Conservation (phyloP, 1,140 invertebrate species). For the Platorchestia sp. region DNA sequence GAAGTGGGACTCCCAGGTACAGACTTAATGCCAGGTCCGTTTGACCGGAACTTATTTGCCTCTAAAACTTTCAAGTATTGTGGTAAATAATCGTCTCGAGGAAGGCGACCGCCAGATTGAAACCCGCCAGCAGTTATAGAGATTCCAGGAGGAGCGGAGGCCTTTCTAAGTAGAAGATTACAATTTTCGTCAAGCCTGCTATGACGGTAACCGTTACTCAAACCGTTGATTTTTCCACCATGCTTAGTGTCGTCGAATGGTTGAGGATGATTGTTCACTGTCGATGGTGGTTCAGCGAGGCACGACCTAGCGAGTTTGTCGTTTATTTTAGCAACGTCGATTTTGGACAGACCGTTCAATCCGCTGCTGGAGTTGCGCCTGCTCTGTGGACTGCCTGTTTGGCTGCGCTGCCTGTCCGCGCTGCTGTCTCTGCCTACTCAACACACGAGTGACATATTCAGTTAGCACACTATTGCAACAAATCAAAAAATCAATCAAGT, state of each 20-base stretch:
- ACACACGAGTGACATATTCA: conserved; percentile 26
- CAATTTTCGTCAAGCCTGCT: conserved; percentile 43
- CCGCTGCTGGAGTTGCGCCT: not conserved
- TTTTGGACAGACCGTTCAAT: conserved; percentile 31
- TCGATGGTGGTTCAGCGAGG: not conserved
- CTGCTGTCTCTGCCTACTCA: conserved; percentile 48
- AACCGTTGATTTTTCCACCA: not conserved
- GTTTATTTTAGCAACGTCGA: not conserved
- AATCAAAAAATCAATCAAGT: not conserved
- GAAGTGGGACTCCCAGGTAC: conserved; percentile 9
- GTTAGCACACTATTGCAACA: not conserved
- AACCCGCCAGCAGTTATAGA: conserved; percentile 28
- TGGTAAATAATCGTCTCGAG: conserved; percentile 27
- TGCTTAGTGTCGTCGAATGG: not conserved
- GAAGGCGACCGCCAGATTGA: conserved; percentile 4
- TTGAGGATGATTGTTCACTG: not conserved
- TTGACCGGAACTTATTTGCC: not conserved
- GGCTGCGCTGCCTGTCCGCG: not conserved
- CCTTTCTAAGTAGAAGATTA: conserved; percentile 11
- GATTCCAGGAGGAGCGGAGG: conserved; percentile 15
- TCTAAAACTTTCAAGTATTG: not conserved
- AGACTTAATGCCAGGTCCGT: not conserved
- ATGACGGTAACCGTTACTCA: conserved; percentile 24
- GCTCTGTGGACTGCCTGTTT: conserved; percentile 14
- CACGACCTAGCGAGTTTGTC: not conserved